Base-by-base conservation (phyloP, 2,888 invertebrate genomes). In the Rugalucina vietnamica region DNA sequence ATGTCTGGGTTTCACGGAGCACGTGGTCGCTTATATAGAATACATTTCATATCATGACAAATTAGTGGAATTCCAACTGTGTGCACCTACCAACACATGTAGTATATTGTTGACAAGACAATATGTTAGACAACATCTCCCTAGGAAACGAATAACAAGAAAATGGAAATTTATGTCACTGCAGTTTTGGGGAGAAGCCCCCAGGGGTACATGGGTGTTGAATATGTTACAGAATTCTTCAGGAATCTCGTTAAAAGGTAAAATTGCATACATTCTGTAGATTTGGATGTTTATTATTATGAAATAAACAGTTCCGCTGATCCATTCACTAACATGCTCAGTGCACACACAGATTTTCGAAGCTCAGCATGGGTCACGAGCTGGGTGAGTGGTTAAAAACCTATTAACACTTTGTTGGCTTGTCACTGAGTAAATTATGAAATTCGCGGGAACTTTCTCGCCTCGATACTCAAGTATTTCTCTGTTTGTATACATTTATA, bases 121-220 rank as follows among this genome's bases (percentile, higher is more conserved):
- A 29, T 8, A 24, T 4, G 60, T 60, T 29, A 60, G 10, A 4
- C 2, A 60, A 5, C 24, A 27, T 29, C 24, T 27, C 4, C 4
- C 60, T 1, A 27, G 1, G 60, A 60, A 60, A 18, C 60, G 60
- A 27, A 18, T 27, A 18, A 60, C 4, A 18, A 24, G 60, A 21
- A 60, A 60, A 29, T 60, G 60, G 60, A 60, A 60, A 10, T 60
- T 60, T 60, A 60, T 60, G 60, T 27, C 60, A 29, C 29, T 60
- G 24, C 60, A 60, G 18, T 60, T 60, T 29, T 60, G 60, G 60
- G 60, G 60, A 60, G 60, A 60, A 27, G 29, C 27, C 1, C 60
- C 60, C 27, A 60, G 29, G 2, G 60, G 60, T 29, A 60, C 60
- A 27, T 60, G 60, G 60, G 21, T 18, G 21, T 24, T 60, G 29